Evolutionary conservation across 2,797 vertebrate species (phyloP), one percentile per base, ranked within the genome.

Genomic region (Bradypus variegatus): DNA sequence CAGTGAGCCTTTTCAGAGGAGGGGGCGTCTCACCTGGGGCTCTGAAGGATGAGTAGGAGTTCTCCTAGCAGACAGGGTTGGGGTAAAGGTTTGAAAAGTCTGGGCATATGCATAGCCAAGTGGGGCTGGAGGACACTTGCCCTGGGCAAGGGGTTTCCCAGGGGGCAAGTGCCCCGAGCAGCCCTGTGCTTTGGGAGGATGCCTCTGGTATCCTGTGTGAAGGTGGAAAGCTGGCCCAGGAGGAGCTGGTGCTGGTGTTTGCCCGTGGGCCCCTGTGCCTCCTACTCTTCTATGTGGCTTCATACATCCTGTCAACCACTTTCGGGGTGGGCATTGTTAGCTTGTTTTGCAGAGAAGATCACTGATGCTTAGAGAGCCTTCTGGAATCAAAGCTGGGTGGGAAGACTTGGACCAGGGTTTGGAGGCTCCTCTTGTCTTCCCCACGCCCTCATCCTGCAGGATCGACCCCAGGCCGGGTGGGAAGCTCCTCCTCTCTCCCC

Each of bases 21-120:
- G 15, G 31, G 55, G 38, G 45, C 76, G 4, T 45, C 38, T 65
- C 76, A 33, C 33, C 29, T n/a, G 18, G 91, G 14, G 77, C 77
- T 94, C 72, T 86, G 86, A 10, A n/a, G 82, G 69, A 15, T 15
- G n/a, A n/a, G 9, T 58, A 88, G 79, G 85, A 55, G 70, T 77
- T 72, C 62, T 88, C 41, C 29, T 16, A n/a, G 8, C 2, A 7
- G 21, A 31, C 23, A 58, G 18, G 12, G 16, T 45, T 58, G 69
- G n/a, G 15, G 33, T 1, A 62, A 60, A 29, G 38, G 11, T 6
- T 2, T 3, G 16, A 19, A 6, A 13, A 58, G 21, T n/a, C 1
- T 12, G 48, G 60, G 77, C 58, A 70, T 2, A 8, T 0, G 6
- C 0, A 0, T 27, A 48, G 8, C 29, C 9, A 9, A n/a, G 41